Percentiles rank a stretch among this genome's conserved stretches.
phyloP scores from a whole-genome alignment of 2,888 invertebrate genomes.

The Drosophila hamatofila region DNA sequence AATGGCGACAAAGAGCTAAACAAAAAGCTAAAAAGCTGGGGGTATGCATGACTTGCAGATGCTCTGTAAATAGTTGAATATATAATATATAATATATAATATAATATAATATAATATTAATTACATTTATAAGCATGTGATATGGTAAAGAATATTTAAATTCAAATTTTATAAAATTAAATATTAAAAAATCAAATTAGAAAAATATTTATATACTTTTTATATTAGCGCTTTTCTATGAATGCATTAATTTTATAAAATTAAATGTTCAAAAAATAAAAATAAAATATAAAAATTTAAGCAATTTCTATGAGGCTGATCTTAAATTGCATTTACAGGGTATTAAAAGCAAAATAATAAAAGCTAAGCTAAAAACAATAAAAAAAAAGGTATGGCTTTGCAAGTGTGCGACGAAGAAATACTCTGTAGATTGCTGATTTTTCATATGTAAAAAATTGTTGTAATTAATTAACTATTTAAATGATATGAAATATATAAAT shows the following conservation, averaged over 20 bases:
- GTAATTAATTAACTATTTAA: neutral
- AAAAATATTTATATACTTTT: too few relatives aligned
- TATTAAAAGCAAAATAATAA: neutral
- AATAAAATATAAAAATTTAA: too few relatives aligned
- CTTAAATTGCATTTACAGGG: neutral
- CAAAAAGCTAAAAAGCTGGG: conserved; percentile 5
- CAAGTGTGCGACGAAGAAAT: neutral
- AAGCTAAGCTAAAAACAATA: neutral
- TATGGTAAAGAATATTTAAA: too few relatives aligned
- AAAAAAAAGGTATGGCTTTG: neutral
- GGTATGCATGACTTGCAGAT: neutral
- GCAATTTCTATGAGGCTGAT: too few relatives aligned
- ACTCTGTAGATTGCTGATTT: neutral
- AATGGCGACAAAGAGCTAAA: conserved; percentile 59
- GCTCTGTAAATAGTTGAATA: conserved; percentile 3
- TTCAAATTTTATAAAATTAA: too few relatives aligned
- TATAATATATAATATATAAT: neutral
- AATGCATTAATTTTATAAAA: too few relatives aligned
- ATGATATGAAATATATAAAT: neutral
- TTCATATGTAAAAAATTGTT: too few relatives aligned
- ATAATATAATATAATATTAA: too few relatives aligned
- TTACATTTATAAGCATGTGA: neutral
- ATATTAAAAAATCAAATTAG: neutral
- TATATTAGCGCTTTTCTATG: too few relatives aligned
- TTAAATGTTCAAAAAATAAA: neutral